Conservation (phyloP, 2,113 vertebrate species). For the Zonotrichia leucophrys region DNA sequence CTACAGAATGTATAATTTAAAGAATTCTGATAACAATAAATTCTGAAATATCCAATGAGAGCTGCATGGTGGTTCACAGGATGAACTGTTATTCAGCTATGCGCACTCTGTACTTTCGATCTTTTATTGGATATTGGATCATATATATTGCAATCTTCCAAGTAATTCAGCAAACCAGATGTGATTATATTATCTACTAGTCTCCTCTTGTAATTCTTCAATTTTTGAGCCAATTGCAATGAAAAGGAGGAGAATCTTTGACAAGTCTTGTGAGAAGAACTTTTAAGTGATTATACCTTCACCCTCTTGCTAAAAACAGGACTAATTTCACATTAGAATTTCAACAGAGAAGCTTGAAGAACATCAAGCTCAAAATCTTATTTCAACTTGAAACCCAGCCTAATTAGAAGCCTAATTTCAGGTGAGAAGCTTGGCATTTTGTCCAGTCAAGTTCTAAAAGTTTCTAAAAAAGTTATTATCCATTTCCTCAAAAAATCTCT, state of each 20-base stretch:
- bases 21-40: not conserved
- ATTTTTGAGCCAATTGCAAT: not conserved
- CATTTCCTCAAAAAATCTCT: not conserved
- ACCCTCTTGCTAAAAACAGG: not conserved
- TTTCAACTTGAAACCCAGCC: not conserved
- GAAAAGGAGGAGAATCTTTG: not conserved
- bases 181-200: not conserved
- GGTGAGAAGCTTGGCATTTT: not conserved
- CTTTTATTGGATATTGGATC: not conserved
- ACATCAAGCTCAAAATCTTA: not conserved
- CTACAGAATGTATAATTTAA: not conserved
- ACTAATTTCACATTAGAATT: not conserved
- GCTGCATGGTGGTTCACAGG: not conserved
- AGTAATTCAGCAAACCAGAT: not conserved
- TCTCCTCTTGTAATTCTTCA: not conserved
- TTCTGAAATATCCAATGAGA: not conserved
- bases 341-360: not conserved
- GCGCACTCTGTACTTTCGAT: not conserved
- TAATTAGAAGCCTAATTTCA: not conserved
- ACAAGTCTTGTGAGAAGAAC: not conserved
- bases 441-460: not conserved
- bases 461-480: not conserved
- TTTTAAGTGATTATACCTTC: not conserved
- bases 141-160: not conserved
- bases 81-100: not conserved